phyloP scores from a whole-genome alignment of 2,888 invertebrate species.

The Odontothrips loti region DNA sequence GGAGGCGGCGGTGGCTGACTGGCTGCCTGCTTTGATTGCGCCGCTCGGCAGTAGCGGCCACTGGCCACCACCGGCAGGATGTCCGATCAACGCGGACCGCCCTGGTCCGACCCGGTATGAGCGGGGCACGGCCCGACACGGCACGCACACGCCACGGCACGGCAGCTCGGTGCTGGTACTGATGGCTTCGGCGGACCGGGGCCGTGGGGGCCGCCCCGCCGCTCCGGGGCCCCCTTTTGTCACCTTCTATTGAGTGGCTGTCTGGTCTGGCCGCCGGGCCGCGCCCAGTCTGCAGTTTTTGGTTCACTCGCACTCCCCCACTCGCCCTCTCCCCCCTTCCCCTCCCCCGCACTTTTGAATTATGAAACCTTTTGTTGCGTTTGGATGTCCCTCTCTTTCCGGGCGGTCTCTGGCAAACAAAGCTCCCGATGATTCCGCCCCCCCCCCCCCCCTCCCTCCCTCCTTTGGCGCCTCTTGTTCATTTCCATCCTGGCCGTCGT shows the following conservation, averaged over 20 bases:
- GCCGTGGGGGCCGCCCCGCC: too few relatives aligned
- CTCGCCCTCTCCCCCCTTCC: not conserved
- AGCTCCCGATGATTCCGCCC: constrained; percentile 3
- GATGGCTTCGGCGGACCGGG: too few relatives aligned
- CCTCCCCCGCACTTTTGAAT: not conserved
- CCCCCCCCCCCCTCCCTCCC: not conserved
- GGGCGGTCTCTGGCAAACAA: constrained; percentile 18
- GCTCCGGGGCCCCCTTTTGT: too few relatives aligned
- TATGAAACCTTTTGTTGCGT: constrained; percentile 14
- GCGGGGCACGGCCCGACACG: too few relatives aligned
- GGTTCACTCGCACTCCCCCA: not conserved
- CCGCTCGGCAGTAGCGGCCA: too few relatives aligned
- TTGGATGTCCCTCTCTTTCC: not conserved
- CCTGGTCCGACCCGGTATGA: too few relatives aligned
- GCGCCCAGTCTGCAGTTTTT: not conserved
- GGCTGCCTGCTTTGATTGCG: too few relatives aligned
- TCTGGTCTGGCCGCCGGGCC: not conserved
- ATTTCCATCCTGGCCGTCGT: not conserved
- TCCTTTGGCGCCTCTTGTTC: not conserved
- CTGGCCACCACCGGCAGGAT: too few relatives aligned
- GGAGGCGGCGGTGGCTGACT: too few relatives aligned
- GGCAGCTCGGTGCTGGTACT: too few relatives aligned
- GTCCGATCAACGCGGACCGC: too few relatives aligned
- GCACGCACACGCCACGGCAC: too few relatives aligned
- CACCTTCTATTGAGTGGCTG: not conserved